A percentile compares a stretch with the other conserved stretches of the same genome.
Conservation (phyloP, 2,888 invertebrate species). For the Crematogaster levior region DNA sequence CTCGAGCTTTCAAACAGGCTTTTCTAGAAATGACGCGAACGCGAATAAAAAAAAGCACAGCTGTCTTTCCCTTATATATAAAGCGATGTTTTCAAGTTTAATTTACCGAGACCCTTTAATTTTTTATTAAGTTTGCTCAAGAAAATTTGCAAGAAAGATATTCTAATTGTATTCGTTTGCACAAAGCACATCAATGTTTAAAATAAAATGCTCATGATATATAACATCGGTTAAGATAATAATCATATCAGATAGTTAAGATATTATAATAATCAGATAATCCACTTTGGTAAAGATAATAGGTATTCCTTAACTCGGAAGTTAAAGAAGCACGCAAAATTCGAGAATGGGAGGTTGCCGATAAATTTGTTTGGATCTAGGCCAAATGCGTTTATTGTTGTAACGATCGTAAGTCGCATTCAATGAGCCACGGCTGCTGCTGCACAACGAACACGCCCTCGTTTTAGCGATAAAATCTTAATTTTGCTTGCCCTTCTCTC, state of each 20-base stretch:
- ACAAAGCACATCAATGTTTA: not conserved
- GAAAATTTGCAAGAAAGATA: slow-evolving; percentile 4
- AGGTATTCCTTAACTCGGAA: slow-evolving; percentile 54
- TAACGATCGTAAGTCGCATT: slow-evolving; percentile 67
- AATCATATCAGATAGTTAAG: no score
- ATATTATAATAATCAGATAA: no score
- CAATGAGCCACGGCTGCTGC: slow-evolving; percentile 40
- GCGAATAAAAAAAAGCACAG: not conserved
- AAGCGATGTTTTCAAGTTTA: not conserved
- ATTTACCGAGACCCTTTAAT: not conserved
- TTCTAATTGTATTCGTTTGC: not conserved
- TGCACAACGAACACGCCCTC: slow-evolving; percentile 28
- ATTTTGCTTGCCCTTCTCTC: slow-evolving; percentile 27
- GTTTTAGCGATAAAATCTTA: slow-evolving; percentile 45
- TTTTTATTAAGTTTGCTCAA: not conserved
- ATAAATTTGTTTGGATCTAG: slow-evolving; percentile 72
- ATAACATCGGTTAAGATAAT: not conserved
- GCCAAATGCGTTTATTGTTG: slow-evolving; percentile 72
- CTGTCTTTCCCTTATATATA: not conserved
- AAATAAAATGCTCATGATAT: not conserved
- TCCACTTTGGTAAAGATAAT: slow-evolving; percentile 65
- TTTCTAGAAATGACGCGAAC: not conserved
- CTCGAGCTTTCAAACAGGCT: not conserved
- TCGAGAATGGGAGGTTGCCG: slow-evolving; percentile 64
- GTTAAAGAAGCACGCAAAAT: slow-evolving; percentile 60